These are phyloP conservation scores for Tenthredo mesomela DNA, from an alignment of 2,888 invertebrate species.

Conservation along the genomic window DNA sequence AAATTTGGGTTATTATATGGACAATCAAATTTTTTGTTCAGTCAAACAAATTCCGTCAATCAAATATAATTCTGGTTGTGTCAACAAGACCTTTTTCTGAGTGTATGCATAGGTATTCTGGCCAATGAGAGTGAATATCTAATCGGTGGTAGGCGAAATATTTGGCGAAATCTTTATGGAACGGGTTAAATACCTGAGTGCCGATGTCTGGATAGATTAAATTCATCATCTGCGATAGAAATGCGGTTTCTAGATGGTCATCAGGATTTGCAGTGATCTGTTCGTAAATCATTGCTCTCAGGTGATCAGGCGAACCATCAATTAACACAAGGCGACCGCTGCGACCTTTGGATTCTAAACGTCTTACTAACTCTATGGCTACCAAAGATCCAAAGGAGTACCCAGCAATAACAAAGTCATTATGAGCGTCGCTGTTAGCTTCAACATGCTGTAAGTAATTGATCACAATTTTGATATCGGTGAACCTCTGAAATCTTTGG, in stretches of 20 bases:
- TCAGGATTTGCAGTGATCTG: constrained; percentile 78
- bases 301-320: constrained; percentile 89
- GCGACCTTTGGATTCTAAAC: constrained; percentile 85
- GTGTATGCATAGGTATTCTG: no score
- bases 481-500: not conserved
- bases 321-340: constrained; percentile 85
- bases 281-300: constrained; percentile 81
- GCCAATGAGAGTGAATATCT: not conserved
- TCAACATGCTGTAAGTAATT: constrained; percentile 80
- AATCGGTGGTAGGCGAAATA: not conserved
- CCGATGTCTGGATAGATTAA: constrained; percentile 78
- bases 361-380: constrained; percentile 66
- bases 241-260: constrained; percentile 80
- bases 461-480: not conserved
- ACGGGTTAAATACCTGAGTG: constrained; percentile 61
- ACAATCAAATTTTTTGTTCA: no score
- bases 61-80: no score
- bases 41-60: no score
- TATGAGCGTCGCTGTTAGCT: constrained; percentile 72
- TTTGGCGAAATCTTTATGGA: no score
- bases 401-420: constrained; percentile 40
- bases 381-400: constrained; percentile 21
- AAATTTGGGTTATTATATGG: no score
- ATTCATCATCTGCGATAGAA: constrained; percentile 81
- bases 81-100: no score